Evolutionary conservation across 2,113 vertebrate genomes (phyloP), one percentile per base, ranked within the genome.

Genomic region (Oxyura jamaicensis): DNA sequence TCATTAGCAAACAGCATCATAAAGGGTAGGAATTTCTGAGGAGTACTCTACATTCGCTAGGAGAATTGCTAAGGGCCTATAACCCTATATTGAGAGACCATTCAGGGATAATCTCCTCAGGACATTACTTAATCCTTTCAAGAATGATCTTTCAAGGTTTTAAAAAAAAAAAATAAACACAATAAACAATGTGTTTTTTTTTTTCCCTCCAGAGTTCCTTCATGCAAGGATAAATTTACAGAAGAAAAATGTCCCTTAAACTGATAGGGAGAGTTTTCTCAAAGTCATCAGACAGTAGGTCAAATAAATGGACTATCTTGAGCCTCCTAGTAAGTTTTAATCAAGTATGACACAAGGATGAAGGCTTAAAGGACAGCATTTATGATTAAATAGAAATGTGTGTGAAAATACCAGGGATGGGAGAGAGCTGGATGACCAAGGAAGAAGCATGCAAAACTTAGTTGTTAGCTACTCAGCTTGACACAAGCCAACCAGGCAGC

Each of bases 11-110:
- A 74, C 11, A 90, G 28, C n/a, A 66, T 67, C 56, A 59, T 28
- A 67, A 91, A 88, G 92, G n/a, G 46, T 59, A 83, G 48, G 41
- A 91, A 91, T 77, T 74, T 81, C 65, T 59, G 56, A 81, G 79
- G 33, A 75, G 58, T 8, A 21, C 39, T 72, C 36, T 26, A 11
- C 0, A 2, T 53, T 82, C 74, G 60, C 48, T 59, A 5, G 0
- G 8, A 73, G 39, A n/a, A 85, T 86, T 86, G 48, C 12, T 23
- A 50, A 29, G 41, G 81, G 44, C 44, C 68, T 90, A 31, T 26
- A 91, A 86, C 39, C 11, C 74, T 76, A 31, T 11, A 62, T 10
- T 71, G 75, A 90, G 58, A 13, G 83, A 90, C 31, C 56, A 65
- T 39, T 36, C 42, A n/a, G 26, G 48, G 67, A 73, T 48, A 63